Evolutionary conservation across 2,797 vertebrate species (phyloP).

Genomic region (Gobionotothen gibberifrons): DNA sequence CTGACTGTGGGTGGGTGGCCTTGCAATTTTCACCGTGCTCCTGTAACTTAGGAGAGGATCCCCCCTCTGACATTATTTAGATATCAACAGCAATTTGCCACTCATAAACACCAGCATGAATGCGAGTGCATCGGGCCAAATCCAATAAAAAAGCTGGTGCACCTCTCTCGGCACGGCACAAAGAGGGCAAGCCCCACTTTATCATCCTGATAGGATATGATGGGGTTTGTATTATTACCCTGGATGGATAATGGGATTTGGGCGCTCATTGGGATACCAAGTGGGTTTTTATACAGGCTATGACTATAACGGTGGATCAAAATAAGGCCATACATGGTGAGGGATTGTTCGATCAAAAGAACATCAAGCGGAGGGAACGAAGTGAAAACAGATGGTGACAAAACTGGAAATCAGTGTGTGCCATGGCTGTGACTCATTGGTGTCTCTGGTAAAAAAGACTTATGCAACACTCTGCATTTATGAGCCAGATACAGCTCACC

Average conservation of each 20-base stretch:
- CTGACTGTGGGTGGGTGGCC: slow-evolving; percentile 50
- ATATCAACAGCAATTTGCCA: slow-evolving; percentile 80
- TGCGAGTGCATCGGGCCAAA: slow-evolving; percentile 65
- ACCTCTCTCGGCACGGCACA: slow-evolving; percentile 56
- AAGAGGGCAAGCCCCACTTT: slow-evolving; percentile 62
- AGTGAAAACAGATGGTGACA: slow-evolving; percentile 61
- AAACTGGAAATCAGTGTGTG: slow-evolving; percentile 63
- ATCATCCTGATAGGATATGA: slow-evolving; percentile 76
- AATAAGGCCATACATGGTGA: slow-evolving; percentile 47
- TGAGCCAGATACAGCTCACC: slow-evolving; percentile 46
- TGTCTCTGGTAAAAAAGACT: slow-evolving; percentile 53
- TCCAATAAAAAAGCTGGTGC: slow-evolving; percentile 72
- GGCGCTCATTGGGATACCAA: slow-evolving; percentile 69
- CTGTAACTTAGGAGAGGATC: slow-evolving; percentile 51
- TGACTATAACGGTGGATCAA: slow-evolving; percentile 64
- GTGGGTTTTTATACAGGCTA: slow-evolving; percentile 59
- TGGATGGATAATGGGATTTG: slow-evolving; percentile 74
- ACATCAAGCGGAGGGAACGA: slow-evolving; percentile 50
- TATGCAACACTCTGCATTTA: slow-evolving; percentile 61
- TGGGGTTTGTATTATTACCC: slow-evolving; percentile 75
- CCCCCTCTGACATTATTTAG: slow-evolving; percentile 71
- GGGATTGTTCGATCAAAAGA: slow-evolving; percentile 66
- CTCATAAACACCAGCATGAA: slow-evolving; percentile 74
- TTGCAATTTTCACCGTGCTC: slow-evolving; percentile 57
- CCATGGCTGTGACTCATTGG: slow-evolving; percentile 68